Evolutionary conservation across 1,140 invertebrate species (phyloP), one percentile per base, ranked within the genome.

Genomic region (Vollenhovia emeryi): DNA sequence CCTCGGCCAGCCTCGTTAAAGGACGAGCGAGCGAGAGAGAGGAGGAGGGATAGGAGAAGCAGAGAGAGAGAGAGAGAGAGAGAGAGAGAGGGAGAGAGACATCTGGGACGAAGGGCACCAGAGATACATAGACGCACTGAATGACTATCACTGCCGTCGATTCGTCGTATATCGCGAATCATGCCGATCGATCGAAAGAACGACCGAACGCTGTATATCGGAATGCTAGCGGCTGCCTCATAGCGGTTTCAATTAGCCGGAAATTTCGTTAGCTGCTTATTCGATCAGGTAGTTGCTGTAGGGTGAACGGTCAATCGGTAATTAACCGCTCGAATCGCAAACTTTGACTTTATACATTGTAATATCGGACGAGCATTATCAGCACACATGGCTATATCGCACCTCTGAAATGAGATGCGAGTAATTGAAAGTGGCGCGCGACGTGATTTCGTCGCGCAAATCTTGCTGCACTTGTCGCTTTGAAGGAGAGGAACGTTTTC

Each of bases 1-100:
- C 89, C 87, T 89, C 80, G 79, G 62, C 78, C 69, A 74, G 89
- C 84, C 87, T 89, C 87, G 89, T 90, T 90, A 88, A 91, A 87
- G 89, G 83, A 83, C 86, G 33, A 80, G 84, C 24, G 43, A 60
- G 48, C 43, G 45, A 52, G 60, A 64, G 74, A 55, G 76, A 79
- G 33, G 59, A 75, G 30, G 57, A 33, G 2, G 21, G 21, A 1
- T 13, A 21, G 13, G 11, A 24, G 36, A 27, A 15, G 6, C 11
- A 40, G 43, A 50, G 15, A 59, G 36, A 59, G 55, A 75, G 36
- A 75, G 21, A 40, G 57, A 36, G 59, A 74, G 64, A 78, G 62
- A 73, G 66, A 68, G 84, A n/a, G 62, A 43, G 45, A 74, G 45
- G 52, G 86, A 52, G 60, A 83, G 87, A 71, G 75, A 43, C 74